Evolutionary conservation across 2,888 invertebrate genomes (phyloP).

Genomic region (Imbricaverruca yamaguchii): DNA sequence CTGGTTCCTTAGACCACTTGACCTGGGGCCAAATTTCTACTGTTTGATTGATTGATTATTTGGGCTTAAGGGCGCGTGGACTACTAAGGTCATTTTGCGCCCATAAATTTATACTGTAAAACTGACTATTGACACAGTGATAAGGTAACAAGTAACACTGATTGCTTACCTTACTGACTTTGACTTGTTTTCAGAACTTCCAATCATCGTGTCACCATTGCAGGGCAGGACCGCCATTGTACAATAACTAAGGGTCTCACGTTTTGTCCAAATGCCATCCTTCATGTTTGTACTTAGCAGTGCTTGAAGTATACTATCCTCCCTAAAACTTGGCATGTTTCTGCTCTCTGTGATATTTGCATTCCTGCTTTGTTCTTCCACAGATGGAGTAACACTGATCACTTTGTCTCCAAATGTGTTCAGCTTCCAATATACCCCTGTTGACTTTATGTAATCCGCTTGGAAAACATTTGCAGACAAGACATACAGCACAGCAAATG

Average conservation of each 20-base stretch:
- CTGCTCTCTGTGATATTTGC: background rate
- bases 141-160: too few relatives aligned
- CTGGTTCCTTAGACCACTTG: too few relatives aligned
- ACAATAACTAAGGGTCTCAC: background rate
- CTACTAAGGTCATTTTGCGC: too few relatives aligned
- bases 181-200: too few relatives aligned
- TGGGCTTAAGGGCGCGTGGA: too few relatives aligned
- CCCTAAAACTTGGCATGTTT: background rate
- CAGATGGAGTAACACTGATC: background rate
- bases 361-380: background rate
- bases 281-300: conserved; percentile 1
- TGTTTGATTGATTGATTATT: too few relatives aligned
- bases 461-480: background rate
- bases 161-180: too few relatives aligned
- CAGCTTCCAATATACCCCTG: background rate
- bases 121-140: too few relatives aligned
- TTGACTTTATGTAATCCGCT: background rate
- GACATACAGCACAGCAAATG: background rate
- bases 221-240: background rate
- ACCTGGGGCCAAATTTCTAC: too few relatives aligned
- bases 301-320: background rate
- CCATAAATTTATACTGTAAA: too few relatives aligned
- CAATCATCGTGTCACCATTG: too few relatives aligned
- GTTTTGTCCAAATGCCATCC: background rate
- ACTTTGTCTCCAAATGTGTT: background rate